Evolutionary conservation across 2,888 invertebrate genomes (phyloP).

Genomic region (Pinctada fucata): DNA sequence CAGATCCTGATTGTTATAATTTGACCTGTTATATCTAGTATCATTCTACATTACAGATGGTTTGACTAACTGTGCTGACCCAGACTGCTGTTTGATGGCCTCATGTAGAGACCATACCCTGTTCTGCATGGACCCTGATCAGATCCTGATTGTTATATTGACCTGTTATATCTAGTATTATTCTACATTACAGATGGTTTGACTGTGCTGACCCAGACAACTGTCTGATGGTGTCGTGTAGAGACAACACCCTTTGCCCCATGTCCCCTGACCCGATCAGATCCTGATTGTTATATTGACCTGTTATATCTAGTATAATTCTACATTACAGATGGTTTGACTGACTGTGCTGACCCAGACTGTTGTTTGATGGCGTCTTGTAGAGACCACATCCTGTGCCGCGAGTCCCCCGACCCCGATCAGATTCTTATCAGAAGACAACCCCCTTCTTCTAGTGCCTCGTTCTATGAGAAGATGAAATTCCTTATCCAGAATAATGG

Average conservation of each 20-base stretch:
- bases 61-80: conserved; percentile 98
- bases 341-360: conserved; percentile 99
- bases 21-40: too few relatives aligned
- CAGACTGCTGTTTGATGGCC: conserved; percentile 93
- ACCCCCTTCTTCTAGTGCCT: conserved; percentile 96
- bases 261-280: conserved; percentile 80
- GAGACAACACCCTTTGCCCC: too few relatives aligned
- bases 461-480: conserved; percentile 97
- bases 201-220: conserved; percentile 99
- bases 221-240: conserved; percentile 81
- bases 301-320: not conserved
- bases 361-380: conserved; percentile 93
- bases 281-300: too few relatives aligned
- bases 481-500: conserved; percentile 99
- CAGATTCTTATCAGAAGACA: conserved; percentile 97
- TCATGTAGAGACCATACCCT: conserved; percentile 93
- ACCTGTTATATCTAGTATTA: not conserved
- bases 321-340: conserved; percentile 90
- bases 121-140: conserved; percentile 77
- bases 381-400: conserved; percentile 94
- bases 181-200: conserved; percentile 88
- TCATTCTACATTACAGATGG: conserved; percentile 85
- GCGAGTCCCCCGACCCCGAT: conserved; percentile 96
- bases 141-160: too few relatives aligned
- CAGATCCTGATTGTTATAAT: too few relatives aligned